Conservation (phyloP, 2,888 invertebrate species). For the Steromphala cineraria region DNA sequence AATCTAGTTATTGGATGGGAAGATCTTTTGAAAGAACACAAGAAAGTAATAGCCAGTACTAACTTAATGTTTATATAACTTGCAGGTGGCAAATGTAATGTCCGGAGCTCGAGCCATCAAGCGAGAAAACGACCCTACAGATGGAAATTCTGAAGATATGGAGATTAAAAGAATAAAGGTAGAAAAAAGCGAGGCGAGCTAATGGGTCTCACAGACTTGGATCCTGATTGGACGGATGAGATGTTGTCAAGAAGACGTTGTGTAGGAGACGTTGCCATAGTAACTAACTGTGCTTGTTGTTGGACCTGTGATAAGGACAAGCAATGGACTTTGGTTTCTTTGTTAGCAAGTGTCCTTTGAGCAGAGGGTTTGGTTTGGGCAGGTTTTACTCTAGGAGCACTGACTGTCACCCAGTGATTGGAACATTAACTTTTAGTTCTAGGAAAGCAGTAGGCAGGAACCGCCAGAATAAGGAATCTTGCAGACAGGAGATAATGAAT, state of each 20-base stretch:
- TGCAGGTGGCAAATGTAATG: conserved; percentile 14
- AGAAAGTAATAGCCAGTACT: neutral
- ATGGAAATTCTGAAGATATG: conserved; percentile 3
- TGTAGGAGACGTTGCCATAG: neutral
- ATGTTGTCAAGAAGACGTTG: neutral
- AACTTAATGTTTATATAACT: neutral
- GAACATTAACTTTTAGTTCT: too few species aligned
- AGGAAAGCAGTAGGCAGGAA: too few species aligned
- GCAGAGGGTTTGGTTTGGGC: neutral
- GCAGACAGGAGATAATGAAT: too few species aligned
- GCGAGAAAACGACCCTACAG: neutral
- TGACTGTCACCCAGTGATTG: neutral
- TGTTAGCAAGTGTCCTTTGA: neutral
- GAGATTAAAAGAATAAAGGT: conserved; percentile 16
- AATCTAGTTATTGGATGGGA: too few species aligned
- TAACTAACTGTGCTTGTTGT: neutral
- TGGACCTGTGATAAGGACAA: conserved; percentile 5
- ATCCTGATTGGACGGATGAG: neutral
- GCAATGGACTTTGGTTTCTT: neutral
- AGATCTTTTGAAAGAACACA: too few species aligned
- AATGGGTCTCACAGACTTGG: neutral
- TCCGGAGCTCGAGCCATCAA: neutral
- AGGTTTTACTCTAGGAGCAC: neutral
- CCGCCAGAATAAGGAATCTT: too few species aligned
- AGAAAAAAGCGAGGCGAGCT: conserved; percentile 15